These are phyloP conservation scores for Diplogasteroides magnus DNA, from an alignment of 1,140 invertebrate species.

Conservation along the genomic window DNA sequence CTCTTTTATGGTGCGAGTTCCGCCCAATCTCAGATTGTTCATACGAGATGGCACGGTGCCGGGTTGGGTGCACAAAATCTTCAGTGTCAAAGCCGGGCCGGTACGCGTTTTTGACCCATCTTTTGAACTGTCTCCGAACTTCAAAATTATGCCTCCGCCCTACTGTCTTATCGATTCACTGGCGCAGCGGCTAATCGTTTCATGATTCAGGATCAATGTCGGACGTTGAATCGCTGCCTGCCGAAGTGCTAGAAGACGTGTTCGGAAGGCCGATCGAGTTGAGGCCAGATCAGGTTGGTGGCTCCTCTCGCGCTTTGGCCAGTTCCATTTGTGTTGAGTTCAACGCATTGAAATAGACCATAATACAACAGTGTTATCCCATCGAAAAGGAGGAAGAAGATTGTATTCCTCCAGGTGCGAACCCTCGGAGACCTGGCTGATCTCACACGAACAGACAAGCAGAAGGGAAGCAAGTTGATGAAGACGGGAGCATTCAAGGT, in stretches of 20 bases:
- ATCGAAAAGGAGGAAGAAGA: no score
- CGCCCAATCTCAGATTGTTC: neutral
- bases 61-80: no score
- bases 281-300: slow-evolving; percentile 8
- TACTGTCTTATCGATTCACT: no score
- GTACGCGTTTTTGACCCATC: no score
- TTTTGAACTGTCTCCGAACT: no score
- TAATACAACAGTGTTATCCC: no score
- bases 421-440: slow-evolving; percentile 43
- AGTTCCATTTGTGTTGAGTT: neutral
- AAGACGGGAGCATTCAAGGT: slow-evolving; percentile 37
- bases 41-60: neutral
- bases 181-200: no score
- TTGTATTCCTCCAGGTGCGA: no score
- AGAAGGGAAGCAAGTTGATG: slow-evolving; percentile 35
- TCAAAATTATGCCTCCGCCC: no score
- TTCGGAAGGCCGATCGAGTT: slow-evolving; percentile 33
- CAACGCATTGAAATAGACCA: no score
- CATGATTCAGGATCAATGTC: slow-evolving; percentile 26
- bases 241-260: slow-evolving; percentile 22
- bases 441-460: slow-evolving; percentile 25
- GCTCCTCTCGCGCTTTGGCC: neutral
- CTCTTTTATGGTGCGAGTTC: slow-evolving; percentile 38
- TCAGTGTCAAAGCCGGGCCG: no score
- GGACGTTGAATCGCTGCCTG: slow-evolving; percentile 28